These are phyloP conservation scores for Plecturocebus donacophilus DNA, from an alignment of 2,113 vertebrate genomes.

Conservation along the genomic window DNA sequence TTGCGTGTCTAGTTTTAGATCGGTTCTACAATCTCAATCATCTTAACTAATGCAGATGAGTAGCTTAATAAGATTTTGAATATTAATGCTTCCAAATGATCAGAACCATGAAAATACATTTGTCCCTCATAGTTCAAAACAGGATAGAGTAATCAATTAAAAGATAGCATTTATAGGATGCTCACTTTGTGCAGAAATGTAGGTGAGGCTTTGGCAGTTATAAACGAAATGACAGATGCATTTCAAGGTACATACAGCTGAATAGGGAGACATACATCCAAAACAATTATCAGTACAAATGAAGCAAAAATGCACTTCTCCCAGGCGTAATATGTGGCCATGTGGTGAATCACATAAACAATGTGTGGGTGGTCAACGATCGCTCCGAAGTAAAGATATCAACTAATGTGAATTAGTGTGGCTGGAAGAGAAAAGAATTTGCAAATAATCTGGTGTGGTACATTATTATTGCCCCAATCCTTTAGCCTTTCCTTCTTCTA, in stretches of 20 bases:
- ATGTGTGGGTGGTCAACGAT: neutral
- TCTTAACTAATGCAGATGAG: neutral
- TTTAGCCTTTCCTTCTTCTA: neutral
- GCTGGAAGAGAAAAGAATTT: neutral
- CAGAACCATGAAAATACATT: neutral
- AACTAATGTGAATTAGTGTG: neutral
- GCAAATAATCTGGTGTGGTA: neutral
- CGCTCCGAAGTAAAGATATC: neutral
- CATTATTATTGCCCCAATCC: no score
- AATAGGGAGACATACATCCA: neutral
- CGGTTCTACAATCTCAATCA: constrained; percentile 1
- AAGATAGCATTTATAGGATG: neutral
- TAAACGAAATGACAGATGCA: neutral
- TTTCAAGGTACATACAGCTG: neutral
- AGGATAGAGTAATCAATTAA: neutral
- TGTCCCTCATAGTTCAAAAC: neutral
- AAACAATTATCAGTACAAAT: neutral
- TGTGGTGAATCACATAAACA: neutral
- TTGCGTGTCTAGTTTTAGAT: constrained; percentile 44
- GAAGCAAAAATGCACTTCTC: neutral
- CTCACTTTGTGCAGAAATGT: neutral
- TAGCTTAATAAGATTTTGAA: constrained; percentile 39
- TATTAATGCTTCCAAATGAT: constrained; percentile 27
- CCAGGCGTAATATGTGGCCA: neutral
- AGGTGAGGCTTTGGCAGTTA: neutral